Percentiles rank a stretch among this genome's conserved stretches.
These are phyloP conservation scores for Micromys minutus DNA, from an alignment of 2,113 vertebrate species.

Conservation along the genomic window DNA sequence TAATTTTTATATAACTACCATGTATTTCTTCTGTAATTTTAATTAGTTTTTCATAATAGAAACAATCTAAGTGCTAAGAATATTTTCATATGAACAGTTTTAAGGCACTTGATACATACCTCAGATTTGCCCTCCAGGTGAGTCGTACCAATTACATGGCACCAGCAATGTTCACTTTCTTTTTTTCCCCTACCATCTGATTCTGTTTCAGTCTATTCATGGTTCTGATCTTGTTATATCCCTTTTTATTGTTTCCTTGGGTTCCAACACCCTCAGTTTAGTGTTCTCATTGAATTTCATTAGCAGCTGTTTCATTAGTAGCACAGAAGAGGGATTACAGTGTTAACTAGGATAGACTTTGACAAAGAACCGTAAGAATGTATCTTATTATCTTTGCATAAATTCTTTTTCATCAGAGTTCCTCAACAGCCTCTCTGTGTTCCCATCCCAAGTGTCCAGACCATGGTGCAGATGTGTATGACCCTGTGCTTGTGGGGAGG, in stretches of 20 bases:
- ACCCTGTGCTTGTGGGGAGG: not conserved
- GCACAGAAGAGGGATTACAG: slow-evolving; percentile 72
- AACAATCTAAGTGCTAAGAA: slow-evolving; percentile 7
- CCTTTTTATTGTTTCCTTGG: slow-evolving; percentile 78
- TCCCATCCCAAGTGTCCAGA: not conserved
- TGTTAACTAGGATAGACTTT: slow-evolving; percentile 75
- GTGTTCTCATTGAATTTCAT: slow-evolving; percentile 80
- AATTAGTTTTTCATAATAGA: slow-evolving; percentile 42
- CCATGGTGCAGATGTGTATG: not conserved
- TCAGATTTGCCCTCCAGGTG: slow-evolving; percentile 62
- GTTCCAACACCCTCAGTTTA: slow-evolving; percentile 68
- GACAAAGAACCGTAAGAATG: slow-evolving; percentile 67
- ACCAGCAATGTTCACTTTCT: slow-evolving; percentile 49
- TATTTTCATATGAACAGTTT: slow-evolving; percentile 51
- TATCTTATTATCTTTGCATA: slow-evolving; percentile 67
- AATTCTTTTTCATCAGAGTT: slow-evolving; percentile 60
- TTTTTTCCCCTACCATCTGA: slow-evolving; percentile 51
- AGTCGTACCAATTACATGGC: slow-evolving; percentile 13
- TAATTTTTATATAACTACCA: not conserved
- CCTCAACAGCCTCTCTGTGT: slow-evolving; percentile 49
- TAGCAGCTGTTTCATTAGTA: slow-evolving; percentile 80
- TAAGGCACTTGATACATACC: slow-evolving; percentile 18
- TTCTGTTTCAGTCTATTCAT: slow-evolving; percentile 68
- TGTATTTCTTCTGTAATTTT: slow-evolving; percentile 38
- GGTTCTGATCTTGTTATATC: slow-evolving; percentile 77